Conservation (phyloP, 2,113 vertebrate species). For the Lasiurus borealis region DNA sequence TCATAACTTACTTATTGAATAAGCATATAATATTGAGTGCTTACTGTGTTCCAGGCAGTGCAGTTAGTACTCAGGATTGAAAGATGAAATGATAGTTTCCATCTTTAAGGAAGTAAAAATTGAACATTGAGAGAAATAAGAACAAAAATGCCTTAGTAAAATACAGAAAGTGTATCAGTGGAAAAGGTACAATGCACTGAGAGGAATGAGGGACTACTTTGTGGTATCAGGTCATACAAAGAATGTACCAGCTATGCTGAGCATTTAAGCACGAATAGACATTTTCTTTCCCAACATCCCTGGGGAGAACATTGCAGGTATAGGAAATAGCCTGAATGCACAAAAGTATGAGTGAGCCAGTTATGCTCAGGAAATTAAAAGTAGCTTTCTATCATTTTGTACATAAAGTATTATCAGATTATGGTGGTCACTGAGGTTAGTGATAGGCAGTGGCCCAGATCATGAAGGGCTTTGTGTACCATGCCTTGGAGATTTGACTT, state of each 20-base stretch:
- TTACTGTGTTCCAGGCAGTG: background rate
- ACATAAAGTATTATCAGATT: slow-evolving; percentile 27
- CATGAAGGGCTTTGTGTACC: background rate
- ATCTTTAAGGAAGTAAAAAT: slow-evolving; percentile 44
- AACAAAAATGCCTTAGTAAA: slow-evolving; percentile 8
- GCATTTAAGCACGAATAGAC: background rate
- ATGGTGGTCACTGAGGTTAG: background rate
- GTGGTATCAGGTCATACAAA: slow-evolving; percentile 46
- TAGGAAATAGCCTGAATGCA: slow-evolving; percentile 25
- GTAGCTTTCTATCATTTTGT: slow-evolving; percentile 25
- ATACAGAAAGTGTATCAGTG: background rate
- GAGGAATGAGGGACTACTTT: slow-evolving; percentile 24
- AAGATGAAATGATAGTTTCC: background rate
- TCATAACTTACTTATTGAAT: background rate
- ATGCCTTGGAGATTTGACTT: slow-evolving; percentile 39
- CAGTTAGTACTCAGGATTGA: slow-evolving; percentile 5
- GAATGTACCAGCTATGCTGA: background rate
- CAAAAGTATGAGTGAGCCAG: background rate
- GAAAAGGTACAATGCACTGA: background rate
- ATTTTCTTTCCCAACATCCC: slow-evolving; percentile 26
- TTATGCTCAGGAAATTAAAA: slow-evolving; percentile 54
- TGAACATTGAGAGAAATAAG: background rate
- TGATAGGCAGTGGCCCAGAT: background rate
- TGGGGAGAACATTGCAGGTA: slow-evolving; percentile 15
- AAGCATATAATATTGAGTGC: background rate